Evolutionary conservation across 2,113 vertebrate genomes (phyloP).

Genomic region (Carassius gibelio): DNA sequence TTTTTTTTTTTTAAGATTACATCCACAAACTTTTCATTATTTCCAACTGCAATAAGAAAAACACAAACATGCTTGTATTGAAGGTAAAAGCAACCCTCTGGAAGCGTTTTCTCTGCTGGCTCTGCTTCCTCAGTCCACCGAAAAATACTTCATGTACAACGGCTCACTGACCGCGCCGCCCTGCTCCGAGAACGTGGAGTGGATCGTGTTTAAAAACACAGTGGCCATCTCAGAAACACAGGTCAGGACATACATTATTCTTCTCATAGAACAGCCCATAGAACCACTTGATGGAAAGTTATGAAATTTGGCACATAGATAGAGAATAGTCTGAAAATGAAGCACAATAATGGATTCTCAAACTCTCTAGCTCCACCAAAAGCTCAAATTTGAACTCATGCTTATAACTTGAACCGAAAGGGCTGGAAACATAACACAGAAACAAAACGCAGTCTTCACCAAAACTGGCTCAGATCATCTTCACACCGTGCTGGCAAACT

Average conservation of each 20-base stretch:
- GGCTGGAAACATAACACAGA: not conserved
- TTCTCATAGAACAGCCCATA: not conserved
- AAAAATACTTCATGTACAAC: conserved; percentile 95
- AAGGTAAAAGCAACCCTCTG: conserved; percentile 86
- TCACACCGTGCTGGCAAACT: too few relatives aligned
- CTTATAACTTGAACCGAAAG: not conserved
- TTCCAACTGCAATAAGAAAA: not conserved
- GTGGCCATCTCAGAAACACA: conserved; percentile 91
- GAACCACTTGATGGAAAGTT: not conserved
- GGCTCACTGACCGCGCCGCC: conserved; percentile 91
- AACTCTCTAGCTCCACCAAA: not conserved
- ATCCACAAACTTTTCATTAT: not conserved
- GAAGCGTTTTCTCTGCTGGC: conserved; percentile 82
- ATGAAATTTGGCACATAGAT: conserved; percentile 2
- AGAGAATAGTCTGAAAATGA: not conserved
- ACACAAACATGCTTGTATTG: conserved; percentile 7
- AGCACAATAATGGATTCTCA: not conserved
- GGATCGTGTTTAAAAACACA: conserved; percentile 92
- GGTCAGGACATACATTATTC: conserved; percentile 69
- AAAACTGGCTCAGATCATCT: too few relatives aligned
- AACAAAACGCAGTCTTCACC: too few relatives aligned
- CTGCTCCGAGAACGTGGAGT: conserved; percentile 90
- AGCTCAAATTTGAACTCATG: not conserved
- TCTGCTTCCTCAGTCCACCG: conserved; percentile 87
- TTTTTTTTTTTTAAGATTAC: not conserved